These are phyloP conservation scores for Drosophila nannoptera DNA, from an alignment of 1,140 invertebrate species.

Conservation along the genomic window DNA sequence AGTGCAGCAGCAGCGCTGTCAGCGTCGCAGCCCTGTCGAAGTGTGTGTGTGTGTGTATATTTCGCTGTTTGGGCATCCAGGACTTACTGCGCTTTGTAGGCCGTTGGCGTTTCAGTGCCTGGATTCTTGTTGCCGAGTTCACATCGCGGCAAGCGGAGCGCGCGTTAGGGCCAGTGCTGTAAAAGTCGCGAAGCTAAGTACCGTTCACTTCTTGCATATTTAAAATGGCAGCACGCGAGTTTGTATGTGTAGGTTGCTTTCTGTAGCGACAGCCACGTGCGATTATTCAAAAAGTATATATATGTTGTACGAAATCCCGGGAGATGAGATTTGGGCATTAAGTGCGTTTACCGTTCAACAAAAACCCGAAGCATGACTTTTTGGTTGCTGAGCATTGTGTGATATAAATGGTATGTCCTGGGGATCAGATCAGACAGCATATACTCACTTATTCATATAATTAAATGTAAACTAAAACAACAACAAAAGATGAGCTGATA, in stretches of 20 bases:
- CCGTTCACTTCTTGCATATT: slow-evolving; percentile 31
- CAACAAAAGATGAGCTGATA: not conserved
- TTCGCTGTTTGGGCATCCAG: slow-evolving; percentile 46
- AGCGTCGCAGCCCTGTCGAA: slow-evolving; percentile 6
- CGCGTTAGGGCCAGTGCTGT: slow-evolving; percentile 40
- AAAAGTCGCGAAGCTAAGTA: slow-evolving; percentile 30
- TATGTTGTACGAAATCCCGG: slow-evolving; percentile 54
- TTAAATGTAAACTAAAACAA: slow-evolving; percentile 24
- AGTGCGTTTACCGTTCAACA: slow-evolving; percentile 25
- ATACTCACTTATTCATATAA: slow-evolving; percentile 3
- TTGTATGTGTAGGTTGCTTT: slow-evolving; percentile 27
- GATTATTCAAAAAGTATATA: slow-evolving; percentile 21
- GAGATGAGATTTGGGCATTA: slow-evolving; percentile 43
- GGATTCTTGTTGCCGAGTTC: slow-evolving; percentile 76
- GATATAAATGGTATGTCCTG: slow-evolving; percentile 21
- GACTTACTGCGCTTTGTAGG: slow-evolving; percentile 43
- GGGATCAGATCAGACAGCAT: not conserved
- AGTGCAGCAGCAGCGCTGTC: slow-evolving; percentile 26
- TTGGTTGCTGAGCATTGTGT: slow-evolving; percentile 11
- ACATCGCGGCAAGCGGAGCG: slow-evolving; percentile 57
- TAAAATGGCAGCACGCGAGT: slow-evolving; percentile 28
- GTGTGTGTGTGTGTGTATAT: slow-evolving; percentile 34
- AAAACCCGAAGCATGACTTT: slow-evolving; percentile 6
- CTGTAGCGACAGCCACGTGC: slow-evolving; percentile 54
- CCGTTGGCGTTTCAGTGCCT: slow-evolving; percentile 65